phyloP scores from a whole-genome alignment of 2,113 vertebrate species.

The Strix aluco region DNA sequence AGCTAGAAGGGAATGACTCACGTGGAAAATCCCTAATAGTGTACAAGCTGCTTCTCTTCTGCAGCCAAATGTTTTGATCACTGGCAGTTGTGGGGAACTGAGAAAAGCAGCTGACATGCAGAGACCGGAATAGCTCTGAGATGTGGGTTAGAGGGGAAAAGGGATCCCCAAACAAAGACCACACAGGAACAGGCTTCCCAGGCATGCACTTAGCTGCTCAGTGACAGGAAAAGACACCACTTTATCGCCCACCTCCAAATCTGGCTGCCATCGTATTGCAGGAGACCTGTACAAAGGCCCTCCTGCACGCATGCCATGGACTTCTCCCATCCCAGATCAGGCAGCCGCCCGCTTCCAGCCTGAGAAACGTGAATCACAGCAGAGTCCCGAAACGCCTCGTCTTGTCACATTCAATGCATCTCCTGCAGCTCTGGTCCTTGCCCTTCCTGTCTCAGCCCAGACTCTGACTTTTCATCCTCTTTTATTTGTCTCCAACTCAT shows the following conservation, averaged over 20 bases:
- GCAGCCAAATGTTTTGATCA: neutral
- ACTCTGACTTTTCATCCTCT: neutral
- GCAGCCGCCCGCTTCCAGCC: neutral
- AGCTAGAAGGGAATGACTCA: neutral
- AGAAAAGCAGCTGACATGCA: neutral
- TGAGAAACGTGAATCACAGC: neutral
- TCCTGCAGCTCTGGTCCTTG: neutral
- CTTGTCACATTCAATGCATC: neutral
- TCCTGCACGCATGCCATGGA: neutral
- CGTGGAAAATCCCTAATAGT: neutral
- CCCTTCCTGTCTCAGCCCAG: neutral
- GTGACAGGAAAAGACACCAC: neutral
- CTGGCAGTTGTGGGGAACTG: neutral
- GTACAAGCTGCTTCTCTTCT: neutral
- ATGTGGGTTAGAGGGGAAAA: neutral
- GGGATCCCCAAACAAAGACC: neutral
- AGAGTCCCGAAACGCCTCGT: neutral
- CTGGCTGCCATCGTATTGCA: neutral
- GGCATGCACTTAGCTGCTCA: neutral
- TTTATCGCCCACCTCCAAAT: neutral
- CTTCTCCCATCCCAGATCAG: neutral
- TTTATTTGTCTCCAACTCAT: neutral
- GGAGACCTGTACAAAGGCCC: neutral
- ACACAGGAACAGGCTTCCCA: fast-evolving
- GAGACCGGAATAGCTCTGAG: neutral